Conservation (phyloP, 2,797 vertebrate species). For the Poecilia wingei region DNA sequence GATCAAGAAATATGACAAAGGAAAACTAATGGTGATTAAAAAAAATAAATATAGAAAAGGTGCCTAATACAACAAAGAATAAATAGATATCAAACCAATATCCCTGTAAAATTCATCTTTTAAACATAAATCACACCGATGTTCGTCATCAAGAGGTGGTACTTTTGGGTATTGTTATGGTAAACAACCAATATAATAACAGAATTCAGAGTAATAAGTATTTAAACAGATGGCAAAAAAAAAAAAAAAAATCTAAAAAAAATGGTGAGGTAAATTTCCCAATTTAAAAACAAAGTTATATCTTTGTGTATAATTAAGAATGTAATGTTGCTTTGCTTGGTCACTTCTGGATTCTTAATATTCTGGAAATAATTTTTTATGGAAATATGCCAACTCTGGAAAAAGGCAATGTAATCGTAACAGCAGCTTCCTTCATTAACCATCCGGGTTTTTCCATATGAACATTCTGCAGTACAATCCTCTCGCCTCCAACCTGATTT, state of each 20-base stretch:
- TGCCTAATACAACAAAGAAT: neutral
- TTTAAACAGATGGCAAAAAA: neutral
- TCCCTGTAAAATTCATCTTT: neutral
- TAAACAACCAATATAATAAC: neutral
- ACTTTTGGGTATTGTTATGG: neutral
- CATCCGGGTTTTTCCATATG: neutral
- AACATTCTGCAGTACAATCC: neutral
- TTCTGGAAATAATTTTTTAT: neutral
- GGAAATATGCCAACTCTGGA: neutral
- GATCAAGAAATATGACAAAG: neutral
- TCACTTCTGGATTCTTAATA: neutral
- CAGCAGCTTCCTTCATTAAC: conserved; percentile 1
- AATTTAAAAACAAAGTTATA: neutral
- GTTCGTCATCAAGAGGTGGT: neutral
- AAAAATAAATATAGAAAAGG: conserved; percentile 12
- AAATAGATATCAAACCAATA: neutral
- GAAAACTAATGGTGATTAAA: neutral
- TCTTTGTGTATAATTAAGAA: neutral
- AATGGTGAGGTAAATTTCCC: neutral
- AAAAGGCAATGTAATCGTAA: neutral
- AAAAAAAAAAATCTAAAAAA: neutral
- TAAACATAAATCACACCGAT: neutral
- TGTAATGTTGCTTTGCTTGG: neutral
- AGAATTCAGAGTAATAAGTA: neutral
- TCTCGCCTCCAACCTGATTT: neutral